Percentiles rank a stretch among this genome's conserved stretches.
These are phyloP conservation scores for Epinephelus malabaricus DNA, from an alignment of 2,797 vertebrate species.

Conservation along the genomic window DNA sequence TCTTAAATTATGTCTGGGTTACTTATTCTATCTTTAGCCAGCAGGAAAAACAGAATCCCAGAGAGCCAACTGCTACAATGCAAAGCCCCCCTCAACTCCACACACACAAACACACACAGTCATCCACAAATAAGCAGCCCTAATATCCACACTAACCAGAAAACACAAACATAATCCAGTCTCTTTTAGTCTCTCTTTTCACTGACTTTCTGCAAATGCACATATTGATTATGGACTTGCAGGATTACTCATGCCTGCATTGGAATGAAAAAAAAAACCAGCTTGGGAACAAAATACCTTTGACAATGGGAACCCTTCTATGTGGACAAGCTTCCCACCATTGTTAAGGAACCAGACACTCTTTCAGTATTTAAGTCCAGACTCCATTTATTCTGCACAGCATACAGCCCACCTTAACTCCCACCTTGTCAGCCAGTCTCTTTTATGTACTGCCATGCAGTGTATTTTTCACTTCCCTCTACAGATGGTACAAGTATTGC, in stretches of 20 bases:
- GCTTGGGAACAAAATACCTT: conserved; percentile 42
- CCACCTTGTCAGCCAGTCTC: conserved; percentile 72
- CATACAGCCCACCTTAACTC: conserved; percentile 72
- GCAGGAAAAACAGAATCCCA: not conserved
- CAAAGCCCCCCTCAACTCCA: conserved; percentile 1
- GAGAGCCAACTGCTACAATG: conserved; percentile 1
- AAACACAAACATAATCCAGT: conserved; percentile 47
- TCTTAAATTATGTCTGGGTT: conserved; percentile 21
- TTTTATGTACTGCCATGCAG: conserved; percentile 74
- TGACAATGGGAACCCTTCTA: conserved; percentile 48
- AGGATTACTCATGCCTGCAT: conserved; percentile 43
- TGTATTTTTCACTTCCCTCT: conserved; percentile 58
- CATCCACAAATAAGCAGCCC: conserved; percentile 24
- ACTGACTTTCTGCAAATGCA: conserved; percentile 42
- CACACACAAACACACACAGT: not conserved
- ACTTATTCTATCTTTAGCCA: not conserved
- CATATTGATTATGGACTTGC: conserved; percentile 55
- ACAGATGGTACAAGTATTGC: conserved; percentile 60
- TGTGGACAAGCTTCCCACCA: conserved; percentile 50
- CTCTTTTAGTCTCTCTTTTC: conserved; percentile 10
- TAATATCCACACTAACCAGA: conserved; percentile 33
- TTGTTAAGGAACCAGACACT: conserved; percentile 50
- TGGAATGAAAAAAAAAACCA: conserved; percentile 18
- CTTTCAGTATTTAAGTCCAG: conserved; percentile 72
- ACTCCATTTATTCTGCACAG: conserved; percentile 67